Conservation (phyloP, 2,113 vertebrate species). For the Microtus ochrogaster region DNA sequence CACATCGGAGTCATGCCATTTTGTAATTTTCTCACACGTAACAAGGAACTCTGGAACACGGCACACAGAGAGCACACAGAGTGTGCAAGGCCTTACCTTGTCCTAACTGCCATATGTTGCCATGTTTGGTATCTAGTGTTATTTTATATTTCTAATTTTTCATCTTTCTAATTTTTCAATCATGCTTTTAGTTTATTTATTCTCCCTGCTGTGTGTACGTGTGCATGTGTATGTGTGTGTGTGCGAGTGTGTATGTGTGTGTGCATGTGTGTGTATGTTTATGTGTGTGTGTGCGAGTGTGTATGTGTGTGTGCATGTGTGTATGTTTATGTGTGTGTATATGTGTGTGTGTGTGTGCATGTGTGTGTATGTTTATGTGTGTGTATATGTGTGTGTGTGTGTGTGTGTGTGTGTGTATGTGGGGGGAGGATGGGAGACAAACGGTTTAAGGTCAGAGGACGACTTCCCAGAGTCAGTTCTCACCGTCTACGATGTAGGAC, state of each 20-base stretch:
- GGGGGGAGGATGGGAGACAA: too few relatives aligned
- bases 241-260: not conserved
- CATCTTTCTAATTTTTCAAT: not conserved
- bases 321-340: not conserved
- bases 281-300: too few relatives aligned
- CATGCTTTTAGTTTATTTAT: not conserved
- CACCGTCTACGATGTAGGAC: too few relatives aligned
- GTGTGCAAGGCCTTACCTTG: not conserved
- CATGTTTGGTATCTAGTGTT: not conserved
- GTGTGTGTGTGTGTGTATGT: too few relatives aligned
- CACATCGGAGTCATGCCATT: slow-evolving; percentile 61
- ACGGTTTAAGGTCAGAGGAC: too few relatives aligned
- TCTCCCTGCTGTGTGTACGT: too few relatives aligned
- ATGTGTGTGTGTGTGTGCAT: not conserved
- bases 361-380: too few relatives aligned
- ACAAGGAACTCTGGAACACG: not conserved
- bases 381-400: too few relatives aligned
- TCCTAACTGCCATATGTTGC: not conserved
- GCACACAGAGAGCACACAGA: not conserved
- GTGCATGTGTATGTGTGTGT: not conserved
- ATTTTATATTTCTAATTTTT: not conserved
- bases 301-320: not conserved
- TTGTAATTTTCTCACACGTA: slow-evolving; percentile 51
- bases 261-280: too few relatives aligned
- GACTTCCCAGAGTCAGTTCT: not conserved